phyloP scores from a whole-genome alignment of 1,140 invertebrate species.

The Vollenhovia emeryi region DNA sequence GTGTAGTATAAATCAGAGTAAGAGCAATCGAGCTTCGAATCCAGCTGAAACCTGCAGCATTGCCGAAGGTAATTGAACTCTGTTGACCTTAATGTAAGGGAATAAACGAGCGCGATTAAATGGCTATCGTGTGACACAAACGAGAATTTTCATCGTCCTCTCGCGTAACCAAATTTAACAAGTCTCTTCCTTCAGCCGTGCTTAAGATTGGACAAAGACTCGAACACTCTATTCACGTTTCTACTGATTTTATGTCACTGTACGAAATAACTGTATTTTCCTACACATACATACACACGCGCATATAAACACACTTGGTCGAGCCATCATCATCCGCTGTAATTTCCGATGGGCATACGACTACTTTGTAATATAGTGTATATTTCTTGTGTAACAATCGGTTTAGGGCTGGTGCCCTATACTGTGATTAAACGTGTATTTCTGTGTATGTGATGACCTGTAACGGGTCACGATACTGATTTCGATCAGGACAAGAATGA shows the following conservation, averaged over 20 bases:
- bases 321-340: slow-evolving; percentile 10
- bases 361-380: slow-evolving; percentile 44
- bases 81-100: slow-evolving; percentile 76
- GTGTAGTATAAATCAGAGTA: slow-evolving; percentile 66
- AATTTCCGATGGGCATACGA: slow-evolving; percentile 20
- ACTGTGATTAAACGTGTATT: slow-evolving; percentile 57
- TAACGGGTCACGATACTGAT: slow-evolving; percentile 39
- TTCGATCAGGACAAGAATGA: slow-evolving; percentile 32
- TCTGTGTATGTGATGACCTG: slow-evolving; percentile 43
- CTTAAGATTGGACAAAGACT: not conserved
- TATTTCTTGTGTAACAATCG: slow-evolving; percentile 56
- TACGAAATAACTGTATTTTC: slow-evolving; percentile 47
- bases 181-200: slow-evolving; percentile 24
- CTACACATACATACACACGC: not conserved
- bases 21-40: slow-evolving; percentile 68
- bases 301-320: not conserved
- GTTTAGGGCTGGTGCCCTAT: slow-evolving; percentile 29
- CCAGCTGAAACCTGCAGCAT: slow-evolving; percentile 67
- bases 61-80: slow-evolving; percentile 76
- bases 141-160: not conserved
- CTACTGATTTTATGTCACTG: slow-evolving; percentile 31
- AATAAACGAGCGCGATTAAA: slow-evolving; percentile 63
- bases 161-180: slow-evolving; percentile 41
- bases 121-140: slow-evolving; percentile 48
- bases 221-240: slow-evolving; percentile 5